phyloP scores from a whole-genome alignment of 2,113 vertebrate genomes.

The Callorhinus ursinus region DNA sequence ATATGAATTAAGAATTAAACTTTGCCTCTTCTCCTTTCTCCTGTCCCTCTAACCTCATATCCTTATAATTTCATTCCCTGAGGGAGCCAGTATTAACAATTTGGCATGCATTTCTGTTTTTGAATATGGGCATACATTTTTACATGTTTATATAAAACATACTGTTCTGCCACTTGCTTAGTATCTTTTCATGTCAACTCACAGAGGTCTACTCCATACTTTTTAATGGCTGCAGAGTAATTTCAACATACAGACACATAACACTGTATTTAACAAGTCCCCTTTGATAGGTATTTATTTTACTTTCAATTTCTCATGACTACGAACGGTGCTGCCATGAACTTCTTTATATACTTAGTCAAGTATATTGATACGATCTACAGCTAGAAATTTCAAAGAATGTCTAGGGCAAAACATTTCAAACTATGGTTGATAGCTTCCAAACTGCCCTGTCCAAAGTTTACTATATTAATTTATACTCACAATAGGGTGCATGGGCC shows the following conservation, averaged over 20 bases:
- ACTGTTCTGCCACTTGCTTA: neutral
- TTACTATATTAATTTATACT: neutral
- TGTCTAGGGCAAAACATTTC: conserved; percentile 19
- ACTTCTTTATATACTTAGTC: neutral
- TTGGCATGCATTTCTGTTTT: neutral
- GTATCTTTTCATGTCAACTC: conserved; percentile 13
- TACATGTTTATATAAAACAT: neutral
- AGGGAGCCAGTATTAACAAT: neutral
- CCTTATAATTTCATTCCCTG: neutral
- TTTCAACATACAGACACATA: neutral
- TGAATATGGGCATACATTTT: neutral
- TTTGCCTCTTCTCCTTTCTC: neutral
- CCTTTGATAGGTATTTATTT: neutral
- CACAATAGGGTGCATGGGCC: neutral
- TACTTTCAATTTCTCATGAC: conserved; percentile 27
- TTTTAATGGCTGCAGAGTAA: neutral
- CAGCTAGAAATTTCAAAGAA: conserved; percentile 21
- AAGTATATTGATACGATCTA: neutral
- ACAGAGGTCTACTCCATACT: neutral
- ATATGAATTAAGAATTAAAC: neutral
- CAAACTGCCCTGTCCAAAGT: neutral
- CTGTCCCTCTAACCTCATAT: neutral
- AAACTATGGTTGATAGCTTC: neutral
- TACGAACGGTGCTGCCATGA: neutral
- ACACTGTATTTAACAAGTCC: neutral